phyloP scores from a whole-genome alignment of 2,888 invertebrate genomes.

The Sinodicranocentrus sp. region DNA sequence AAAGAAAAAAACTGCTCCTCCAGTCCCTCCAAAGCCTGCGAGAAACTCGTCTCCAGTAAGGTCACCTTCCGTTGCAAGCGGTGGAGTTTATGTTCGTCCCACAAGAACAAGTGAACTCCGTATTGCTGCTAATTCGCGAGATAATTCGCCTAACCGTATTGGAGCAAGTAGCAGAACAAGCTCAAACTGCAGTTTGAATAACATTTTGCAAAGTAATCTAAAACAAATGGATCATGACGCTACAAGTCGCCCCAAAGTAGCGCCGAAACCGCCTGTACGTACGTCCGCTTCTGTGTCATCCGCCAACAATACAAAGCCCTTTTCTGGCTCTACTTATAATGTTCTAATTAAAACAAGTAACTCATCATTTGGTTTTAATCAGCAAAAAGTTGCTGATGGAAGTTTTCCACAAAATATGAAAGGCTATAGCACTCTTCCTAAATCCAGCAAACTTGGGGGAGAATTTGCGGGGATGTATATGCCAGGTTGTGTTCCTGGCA shows the following conservation, averaged over 20 bases:
- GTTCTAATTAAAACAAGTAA: constrained; percentile 69
- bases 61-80: constrained; percentile 54
- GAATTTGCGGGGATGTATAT: constrained; percentile 56
- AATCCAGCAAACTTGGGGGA: constrained; percentile 69
- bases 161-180: constrained; percentile 65
- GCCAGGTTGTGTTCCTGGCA: constrained; percentile 45
- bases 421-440: constrained; percentile 71
- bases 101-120: constrained; percentile 73
- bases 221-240: constrained; percentile 2
- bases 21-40: constrained; percentile 69
- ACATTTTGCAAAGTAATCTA: constrained; percentile 46
- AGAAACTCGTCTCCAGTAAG: constrained; percentile 58
- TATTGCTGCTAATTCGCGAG: constrained; percentile 71
- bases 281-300: constrained; percentile 61
- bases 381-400: constrained; percentile 60
- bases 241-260: constrained; percentile 69
- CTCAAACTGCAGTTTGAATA: constrained; percentile 71
- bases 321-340: constrained; percentile 64
- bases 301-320: constrained; percentile 33
- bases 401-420: constrained; percentile 58
- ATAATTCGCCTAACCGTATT: constrained; percentile 68
- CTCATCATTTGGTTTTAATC: constrained; percentile 69
- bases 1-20: constrained; percentile 67
- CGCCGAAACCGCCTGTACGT: constrained; percentile 75
- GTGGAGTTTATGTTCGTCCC: constrained; percentile 71